Evolutionary conservation across 2,888 invertebrate species (phyloP).

Genomic region (Carabus problematicus): DNA sequence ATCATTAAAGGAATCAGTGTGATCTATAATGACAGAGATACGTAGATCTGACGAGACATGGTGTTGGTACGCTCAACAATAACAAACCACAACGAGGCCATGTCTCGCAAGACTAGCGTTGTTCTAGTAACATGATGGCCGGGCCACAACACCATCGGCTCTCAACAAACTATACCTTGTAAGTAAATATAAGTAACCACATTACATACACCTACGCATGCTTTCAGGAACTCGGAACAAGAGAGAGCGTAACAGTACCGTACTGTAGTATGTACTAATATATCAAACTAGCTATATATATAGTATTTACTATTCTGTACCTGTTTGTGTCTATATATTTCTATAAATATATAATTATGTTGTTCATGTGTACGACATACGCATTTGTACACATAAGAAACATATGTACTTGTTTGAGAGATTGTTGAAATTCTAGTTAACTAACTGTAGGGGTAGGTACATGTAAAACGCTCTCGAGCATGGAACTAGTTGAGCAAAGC

Average conservation of each 20-base stretch:
- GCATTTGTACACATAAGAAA: neutral
- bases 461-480: conserved; percentile 23
- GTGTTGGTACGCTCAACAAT: neutral
- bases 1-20: neutral
- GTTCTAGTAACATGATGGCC: neutral
- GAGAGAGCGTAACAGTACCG: conserved; percentile 51
- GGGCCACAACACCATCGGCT: neutral
- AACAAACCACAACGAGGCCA: conserved; percentile 4
- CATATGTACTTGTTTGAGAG: too few relatives aligned
- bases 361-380: neutral
- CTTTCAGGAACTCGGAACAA: conserved; percentile 59
- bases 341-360: neutral
- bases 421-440: neutral
- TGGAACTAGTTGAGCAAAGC: conserved; percentile 57
- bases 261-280: neutral
- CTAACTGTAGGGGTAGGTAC: neutral
- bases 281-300: too few relatives aligned
- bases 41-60: neutral
- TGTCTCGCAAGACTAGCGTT: neutral
- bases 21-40: neutral
- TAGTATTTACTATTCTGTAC: too few relatives aligned
- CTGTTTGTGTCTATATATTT: neutral
- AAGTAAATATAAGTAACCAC: conserved; percentile 15
- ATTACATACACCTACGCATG: conserved; percentile 41
- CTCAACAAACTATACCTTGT: conserved; percentile 1